These are phyloP conservation scores for Macropis europaea DNA, from an alignment of 2,888 invertebrate species.

Conservation along the genomic window DNA sequence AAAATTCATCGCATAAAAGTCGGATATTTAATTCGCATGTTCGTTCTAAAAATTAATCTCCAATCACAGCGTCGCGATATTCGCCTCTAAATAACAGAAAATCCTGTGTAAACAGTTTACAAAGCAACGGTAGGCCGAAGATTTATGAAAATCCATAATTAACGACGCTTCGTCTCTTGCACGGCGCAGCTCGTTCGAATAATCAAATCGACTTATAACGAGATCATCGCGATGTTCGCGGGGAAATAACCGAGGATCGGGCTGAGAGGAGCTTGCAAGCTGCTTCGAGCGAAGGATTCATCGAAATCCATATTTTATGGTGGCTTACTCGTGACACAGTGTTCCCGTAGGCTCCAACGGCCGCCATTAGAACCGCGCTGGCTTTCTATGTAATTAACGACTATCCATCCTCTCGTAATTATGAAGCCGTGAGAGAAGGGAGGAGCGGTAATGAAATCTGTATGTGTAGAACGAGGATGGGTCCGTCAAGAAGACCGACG, in stretches of 20 bases:
- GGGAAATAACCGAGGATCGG: neutral
- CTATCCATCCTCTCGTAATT: conserved; percentile 36
- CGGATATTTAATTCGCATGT: too few species aligned
- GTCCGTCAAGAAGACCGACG: conserved; percentile 29
- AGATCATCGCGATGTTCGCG: neutral
- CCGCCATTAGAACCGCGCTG: conserved; percentile 3
- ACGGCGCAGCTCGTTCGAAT: too few species aligned
- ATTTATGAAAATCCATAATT: too few species aligned
- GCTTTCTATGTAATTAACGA: conserved; percentile 51
- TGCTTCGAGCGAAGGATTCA: neutral
- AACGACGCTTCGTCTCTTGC: too few species aligned
- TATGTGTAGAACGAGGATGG: conserved; percentile 29
- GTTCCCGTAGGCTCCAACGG: conserved; percentile 1
- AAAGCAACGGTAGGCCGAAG: too few species aligned
- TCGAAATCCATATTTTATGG: conserved; percentile 11
- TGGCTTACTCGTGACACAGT: neutral
- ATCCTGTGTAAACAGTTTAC: too few species aligned
- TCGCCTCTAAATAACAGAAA: too few species aligned
- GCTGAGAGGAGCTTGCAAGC: neutral
- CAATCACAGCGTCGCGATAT: too few species aligned
- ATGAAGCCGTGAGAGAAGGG: conserved; percentile 16
- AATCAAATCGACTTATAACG: too few species aligned
- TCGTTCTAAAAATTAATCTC: too few species aligned
- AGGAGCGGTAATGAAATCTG: conserved; percentile 51
- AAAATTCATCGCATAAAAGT: too few species aligned